phyloP scores from a whole-genome alignment of 2,888 invertebrate genomes.

The Nysson spinosus region DNA sequence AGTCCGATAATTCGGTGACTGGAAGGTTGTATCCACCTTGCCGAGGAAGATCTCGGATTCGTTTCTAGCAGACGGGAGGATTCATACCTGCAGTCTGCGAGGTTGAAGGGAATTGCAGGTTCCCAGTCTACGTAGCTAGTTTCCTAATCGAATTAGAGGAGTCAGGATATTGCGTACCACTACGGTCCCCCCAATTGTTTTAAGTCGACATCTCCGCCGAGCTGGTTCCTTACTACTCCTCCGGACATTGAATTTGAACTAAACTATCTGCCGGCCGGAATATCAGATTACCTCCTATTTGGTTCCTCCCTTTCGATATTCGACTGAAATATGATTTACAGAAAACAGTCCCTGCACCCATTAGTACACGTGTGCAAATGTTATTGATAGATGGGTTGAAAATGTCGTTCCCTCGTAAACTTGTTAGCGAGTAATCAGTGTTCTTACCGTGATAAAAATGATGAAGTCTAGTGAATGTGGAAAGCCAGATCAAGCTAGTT shows the following conservation, averaged over 20 bases:
- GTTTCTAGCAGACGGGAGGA: conserved; percentile 2
- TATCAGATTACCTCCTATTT: conserved; percentile 70
- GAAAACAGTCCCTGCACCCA: no score
- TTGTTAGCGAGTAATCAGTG: no score
- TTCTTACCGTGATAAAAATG: no score
- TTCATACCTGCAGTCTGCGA: conserved; percentile 39
- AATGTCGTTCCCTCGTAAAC: no score
- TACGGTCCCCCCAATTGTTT: conserved; percentile 74
- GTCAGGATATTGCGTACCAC: conserved; percentile 77
- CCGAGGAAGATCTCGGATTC: conserved; percentile 18
- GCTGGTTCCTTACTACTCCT: conserved; percentile 45
- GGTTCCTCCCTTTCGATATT: no score
- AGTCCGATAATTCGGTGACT: conserved; percentile 74
- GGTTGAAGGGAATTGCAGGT: conserved; percentile 53
- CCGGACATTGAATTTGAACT: conserved; percentile 77
- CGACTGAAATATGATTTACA: no score
- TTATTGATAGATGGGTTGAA: no score
- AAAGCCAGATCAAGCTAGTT: no score
- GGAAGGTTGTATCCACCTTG: conserved; percentile 29
- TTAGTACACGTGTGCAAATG: no score
- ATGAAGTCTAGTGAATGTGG: no score
- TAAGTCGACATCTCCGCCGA: conserved; percentile 76
- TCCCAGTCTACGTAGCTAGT: conserved; percentile 65
- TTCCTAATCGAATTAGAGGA: conserved; percentile 75
- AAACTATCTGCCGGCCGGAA: conserved; percentile 71